Conservation (phyloP, 2,888 invertebrate species). For the Apodemia duryi region DNA sequence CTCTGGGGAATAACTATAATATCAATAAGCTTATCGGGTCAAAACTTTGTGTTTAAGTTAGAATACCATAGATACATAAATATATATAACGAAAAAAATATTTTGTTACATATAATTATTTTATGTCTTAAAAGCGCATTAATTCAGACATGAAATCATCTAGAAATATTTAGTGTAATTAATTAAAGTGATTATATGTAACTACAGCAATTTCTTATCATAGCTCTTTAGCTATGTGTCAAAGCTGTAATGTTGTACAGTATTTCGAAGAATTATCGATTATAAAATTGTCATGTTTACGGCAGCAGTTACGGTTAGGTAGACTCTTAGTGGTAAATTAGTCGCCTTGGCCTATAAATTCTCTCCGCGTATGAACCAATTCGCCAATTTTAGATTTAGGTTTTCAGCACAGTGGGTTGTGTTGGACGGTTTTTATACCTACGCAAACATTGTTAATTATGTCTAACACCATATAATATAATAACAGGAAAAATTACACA, state of each 20-base stretch:
- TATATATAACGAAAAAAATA: too few species aligned
- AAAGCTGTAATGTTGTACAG: slow-evolving; percentile 15
- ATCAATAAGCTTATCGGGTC: too few species aligned
- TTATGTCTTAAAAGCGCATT: too few species aligned
- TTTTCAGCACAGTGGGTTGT: slow-evolving; percentile 74
- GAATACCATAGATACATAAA: too few species aligned
- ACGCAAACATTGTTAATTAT: slow-evolving; percentile 24
- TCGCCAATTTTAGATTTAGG: slow-evolving; percentile 77
- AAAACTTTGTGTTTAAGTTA: too few species aligned
- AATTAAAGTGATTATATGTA: too few species aligned
- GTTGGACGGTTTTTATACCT: slow-evolving; percentile 51
- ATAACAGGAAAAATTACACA: background rate
- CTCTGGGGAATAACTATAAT: too few species aligned
- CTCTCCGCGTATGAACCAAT: slow-evolving; percentile 55
- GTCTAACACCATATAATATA: slow-evolving; percentile 23
- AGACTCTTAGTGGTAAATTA: slow-evolving; percentile 43
- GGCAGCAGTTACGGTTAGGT: slow-evolving; percentile 26
- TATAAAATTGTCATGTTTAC: slow-evolving; percentile 36
- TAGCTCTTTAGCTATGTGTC: background rate
- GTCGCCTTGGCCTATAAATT: slow-evolving; percentile 74
- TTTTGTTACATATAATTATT: too few species aligned
- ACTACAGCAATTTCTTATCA: too few species aligned
- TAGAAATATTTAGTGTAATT: too few species aligned
- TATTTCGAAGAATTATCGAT: slow-evolving; percentile 33
- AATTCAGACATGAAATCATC: too few species aligned